Evolutionary conservation across 2,888 invertebrate genomes (phyloP), one percentile per base, ranked within the genome.

Genomic region (Imbricaverruca yamaguchii): DNA sequence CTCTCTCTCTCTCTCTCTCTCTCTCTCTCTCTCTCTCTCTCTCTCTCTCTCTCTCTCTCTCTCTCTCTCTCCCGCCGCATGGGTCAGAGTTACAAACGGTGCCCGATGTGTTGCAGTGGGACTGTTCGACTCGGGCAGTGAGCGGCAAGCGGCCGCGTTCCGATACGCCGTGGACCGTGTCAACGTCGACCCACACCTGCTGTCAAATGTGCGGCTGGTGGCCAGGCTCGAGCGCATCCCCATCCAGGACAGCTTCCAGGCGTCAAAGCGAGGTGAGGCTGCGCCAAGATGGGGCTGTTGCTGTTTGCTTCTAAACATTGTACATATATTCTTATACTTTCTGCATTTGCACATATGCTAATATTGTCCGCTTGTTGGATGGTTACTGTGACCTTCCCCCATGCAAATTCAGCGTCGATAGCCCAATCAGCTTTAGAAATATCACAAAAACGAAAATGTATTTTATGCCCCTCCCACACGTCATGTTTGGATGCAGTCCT

Each of bases 91-190:
- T 1, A 3, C 39, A 39, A 39, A 39, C 39, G 39, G 39, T 39
- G 39, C 39, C 39, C 4, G 39, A 39, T 55, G 18, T 80, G 80
- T 63, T 81, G 83, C 88, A 95, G 95, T 95, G 87, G 95, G 95
- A 77, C 90, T 95, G 81, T 95, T 95, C 87, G 95, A 96, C 88
- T 93, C 94, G 21, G 91, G 92, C 82, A 94, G 95, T 87, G 93
- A 94, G 87, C 92, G 93, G 86, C 95, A 95, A 87, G 95, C 95
- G 88, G 91, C 95, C 82, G 96, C 96, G 74, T 97, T 97, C 88
- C 92, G 94, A 82, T 94, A 96, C 88, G 97, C 97, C 2, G 95
- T 96, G 81, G 95, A 96, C 86, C 91, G 93, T 86, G 94, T 96
- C 86, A 96, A 96, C 88, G 91, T 92, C 63, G 94, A 95, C 87